Percentiles rank a stretch among this genome's conserved stretches.
These are phyloP conservation scores for Andrena marginata DNA, from an alignment of 2,888 invertebrate genomes.

Conservation along the genomic window DNA sequence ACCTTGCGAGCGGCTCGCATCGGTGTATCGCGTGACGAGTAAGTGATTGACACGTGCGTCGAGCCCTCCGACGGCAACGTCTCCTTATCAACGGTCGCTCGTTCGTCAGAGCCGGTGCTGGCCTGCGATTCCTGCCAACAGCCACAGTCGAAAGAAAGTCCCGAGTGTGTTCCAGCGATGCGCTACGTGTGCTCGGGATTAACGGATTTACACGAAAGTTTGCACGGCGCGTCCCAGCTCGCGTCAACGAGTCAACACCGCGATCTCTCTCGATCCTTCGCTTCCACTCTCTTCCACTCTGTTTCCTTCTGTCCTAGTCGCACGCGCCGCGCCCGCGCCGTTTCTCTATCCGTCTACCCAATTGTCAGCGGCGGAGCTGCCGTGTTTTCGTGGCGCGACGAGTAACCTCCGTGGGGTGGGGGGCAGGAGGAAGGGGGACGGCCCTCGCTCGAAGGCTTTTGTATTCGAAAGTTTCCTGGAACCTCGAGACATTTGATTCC, in stretches of 20 bases:
- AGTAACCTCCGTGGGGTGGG: too few relatives aligned
- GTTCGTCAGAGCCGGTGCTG: neutral
- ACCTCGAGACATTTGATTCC: neutral
- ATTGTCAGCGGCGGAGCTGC: too few relatives aligned
- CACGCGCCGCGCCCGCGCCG: too few relatives aligned
- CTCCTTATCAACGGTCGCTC: constrained; percentile 54
- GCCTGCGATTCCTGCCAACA: neutral
- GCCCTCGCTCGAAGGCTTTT: neutral
- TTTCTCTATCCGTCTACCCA: too few relatives aligned
- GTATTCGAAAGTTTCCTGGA: too few relatives aligned
- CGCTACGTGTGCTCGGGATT: constrained; percentile 36
- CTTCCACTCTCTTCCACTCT: neutral
- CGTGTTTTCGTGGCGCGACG: too few relatives aligned
- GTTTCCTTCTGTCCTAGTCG: too few relatives aligned
- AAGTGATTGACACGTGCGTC: constrained; percentile 77
- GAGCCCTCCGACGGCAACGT: constrained; percentile 70
- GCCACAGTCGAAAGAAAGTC: neutral
- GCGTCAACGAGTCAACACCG: neutral
- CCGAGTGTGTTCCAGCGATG: constrained; percentile 14
- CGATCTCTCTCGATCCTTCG: neutral
- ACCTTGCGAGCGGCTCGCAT: constrained; percentile 32
- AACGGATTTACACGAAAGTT: neutral
- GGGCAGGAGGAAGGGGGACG: too few relatives aligned
- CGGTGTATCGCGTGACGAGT: constrained; percentile 72
- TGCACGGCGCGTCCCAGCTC: neutral